Base-by-base conservation (phyloP, 2,113 vertebrate genomes). In the Columba janthina region DNA sequence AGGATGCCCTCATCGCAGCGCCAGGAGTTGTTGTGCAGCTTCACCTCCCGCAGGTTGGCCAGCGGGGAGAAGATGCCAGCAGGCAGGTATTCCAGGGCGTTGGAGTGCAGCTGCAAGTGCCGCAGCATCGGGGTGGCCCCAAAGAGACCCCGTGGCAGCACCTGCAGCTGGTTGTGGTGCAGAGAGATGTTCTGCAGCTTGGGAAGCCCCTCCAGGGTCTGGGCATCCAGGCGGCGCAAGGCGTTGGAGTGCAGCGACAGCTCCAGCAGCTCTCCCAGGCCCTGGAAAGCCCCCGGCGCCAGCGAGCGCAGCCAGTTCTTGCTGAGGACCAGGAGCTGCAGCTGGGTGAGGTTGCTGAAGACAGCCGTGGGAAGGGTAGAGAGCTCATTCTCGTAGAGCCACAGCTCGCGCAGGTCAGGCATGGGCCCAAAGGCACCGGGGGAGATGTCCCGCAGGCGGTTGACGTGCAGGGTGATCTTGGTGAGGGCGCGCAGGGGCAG, bases 381-480 rank as follows among this genome's bases (percentile, higher is more conserved):
- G 75, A 99, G 96, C 73, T 98, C 98, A 34, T 99, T 99, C 70
- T 99, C 98, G 0, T 99, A 99, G 13, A 99, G 97, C 99, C 99
- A 99, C 25, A 99, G 97, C 78, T 99, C 98, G 11, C 95, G 74
- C 76, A 98, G 96, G 70, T 97, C 51, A 10, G 96, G 96, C 98
- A 97, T 98, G 34, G 98, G 98, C 58, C 99, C 99, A 5, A 99
- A 99, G 54, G 98, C 93, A 0, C 98, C 88, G 0, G 98, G 97
- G 8, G 90, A 95, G 70, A 99, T 96, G 93, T 97, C 98, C 71
- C 97, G 97, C 71, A 99, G 94, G 44, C 96, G 97, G 84, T 99
- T 99, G 72, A 98, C 97, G 0, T 98, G 98, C 62, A 99, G 97
- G 1, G 99, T 99, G 44, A 99, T 98, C 25, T 98, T 98, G 84